Percentiles rank a stretch among this genome's conserved stretches.
phyloP scores from a whole-genome alignment of 2,888 invertebrate species.

The Mesopsocus fuscifrons region DNA sequence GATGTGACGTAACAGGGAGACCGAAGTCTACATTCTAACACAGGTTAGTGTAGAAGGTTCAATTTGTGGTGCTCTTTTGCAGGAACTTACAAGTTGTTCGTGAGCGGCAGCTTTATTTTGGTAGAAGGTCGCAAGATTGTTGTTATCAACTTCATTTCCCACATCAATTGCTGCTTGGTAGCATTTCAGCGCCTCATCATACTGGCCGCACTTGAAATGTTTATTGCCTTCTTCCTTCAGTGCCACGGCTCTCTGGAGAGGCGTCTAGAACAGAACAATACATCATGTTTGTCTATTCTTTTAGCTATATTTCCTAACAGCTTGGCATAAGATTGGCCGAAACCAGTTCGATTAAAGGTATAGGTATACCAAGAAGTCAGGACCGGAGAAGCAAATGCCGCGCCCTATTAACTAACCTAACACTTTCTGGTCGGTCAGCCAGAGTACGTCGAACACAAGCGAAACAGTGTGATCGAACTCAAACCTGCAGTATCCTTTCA shows the following conservation, averaged over 20 bases:
- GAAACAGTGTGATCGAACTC: no score
- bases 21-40: no score
- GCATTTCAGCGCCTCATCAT: conserved; percentile 70
- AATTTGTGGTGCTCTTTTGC: no score
- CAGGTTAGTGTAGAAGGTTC: not conserved
- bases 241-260: conserved; percentile 52
- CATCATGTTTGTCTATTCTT: no score
- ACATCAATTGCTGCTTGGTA: conserved; percentile 88
- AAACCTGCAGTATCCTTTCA: no score
- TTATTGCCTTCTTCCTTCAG: conserved; percentile 79
- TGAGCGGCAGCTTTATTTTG: conserved; percentile 93
- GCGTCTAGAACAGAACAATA: conserved; percentile 26
- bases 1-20: no score
- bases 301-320: not conserved
- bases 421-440: no score
- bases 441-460: no score
- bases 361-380: no score
- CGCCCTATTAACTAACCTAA: no score
- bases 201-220: conserved; percentile 69
- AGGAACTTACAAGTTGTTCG: conserved; percentile 51
- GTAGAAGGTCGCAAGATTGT: conserved; percentile 75
- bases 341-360: not conserved
- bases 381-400: no score
- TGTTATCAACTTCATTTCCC: conserved; percentile 52
- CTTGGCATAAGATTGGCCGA: not conserved